Conservation (phyloP, 2,888 invertebrate genomes). For the Pachymerium ferrugineum region DNA sequence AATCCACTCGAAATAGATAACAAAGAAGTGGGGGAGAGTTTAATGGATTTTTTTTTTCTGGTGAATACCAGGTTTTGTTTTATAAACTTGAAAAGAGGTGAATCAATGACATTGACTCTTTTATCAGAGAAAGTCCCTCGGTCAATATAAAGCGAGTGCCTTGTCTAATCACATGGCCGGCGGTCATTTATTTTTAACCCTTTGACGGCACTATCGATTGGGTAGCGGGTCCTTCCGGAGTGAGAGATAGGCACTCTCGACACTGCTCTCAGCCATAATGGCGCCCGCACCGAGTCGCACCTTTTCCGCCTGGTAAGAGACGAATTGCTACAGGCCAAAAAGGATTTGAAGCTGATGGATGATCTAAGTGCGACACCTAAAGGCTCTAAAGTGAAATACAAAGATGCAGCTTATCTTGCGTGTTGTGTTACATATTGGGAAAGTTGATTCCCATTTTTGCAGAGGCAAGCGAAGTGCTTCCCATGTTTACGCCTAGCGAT, state of each 20-base stretch:
- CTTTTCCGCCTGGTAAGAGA: slow-evolving; percentile 21
- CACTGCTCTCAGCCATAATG: slow-evolving; percentile 19
- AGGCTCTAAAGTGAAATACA: not conserved
- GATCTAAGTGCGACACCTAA: slow-evolving; percentile 3
- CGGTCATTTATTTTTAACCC: slow-evolving; percentile 27
- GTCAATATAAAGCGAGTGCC: not conserved
- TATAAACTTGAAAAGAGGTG: not conserved
- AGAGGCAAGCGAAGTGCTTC: no score
- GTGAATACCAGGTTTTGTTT: not conserved
- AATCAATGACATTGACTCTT: not conserved
- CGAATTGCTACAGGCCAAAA: slow-evolving; percentile 2
- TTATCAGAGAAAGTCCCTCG: not conserved
- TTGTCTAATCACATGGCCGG: slow-evolving; percentile 20
- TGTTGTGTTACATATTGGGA: not conserved
- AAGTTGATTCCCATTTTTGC: not conserved
- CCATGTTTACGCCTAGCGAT: no score
- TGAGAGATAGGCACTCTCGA: slow-evolving; percentile 11
- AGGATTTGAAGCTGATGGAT: slow-evolving; percentile 23
- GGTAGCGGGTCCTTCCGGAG: slow-evolving; percentile 6
- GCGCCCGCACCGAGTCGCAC: slow-evolving; percentile 10
- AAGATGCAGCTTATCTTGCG: not conserved
- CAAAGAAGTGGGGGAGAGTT: not conserved
- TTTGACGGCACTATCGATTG: slow-evolving; percentile 19
- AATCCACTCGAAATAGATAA: no score
- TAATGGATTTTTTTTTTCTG: not conserved